Conservation (phyloP, 2,797 vertebrate species). For the Austrolebias charrua region DNA sequence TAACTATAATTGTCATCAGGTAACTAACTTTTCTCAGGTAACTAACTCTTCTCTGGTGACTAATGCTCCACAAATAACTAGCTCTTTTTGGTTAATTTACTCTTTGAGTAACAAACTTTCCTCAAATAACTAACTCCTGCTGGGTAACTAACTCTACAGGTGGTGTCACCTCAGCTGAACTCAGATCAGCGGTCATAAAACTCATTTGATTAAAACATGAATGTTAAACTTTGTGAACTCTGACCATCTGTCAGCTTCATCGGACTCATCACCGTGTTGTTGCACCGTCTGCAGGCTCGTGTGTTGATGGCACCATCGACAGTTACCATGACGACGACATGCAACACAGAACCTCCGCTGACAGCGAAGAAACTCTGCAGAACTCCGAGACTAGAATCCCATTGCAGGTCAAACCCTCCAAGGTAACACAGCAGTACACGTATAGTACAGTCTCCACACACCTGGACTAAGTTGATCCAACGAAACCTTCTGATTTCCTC, state of each 20-base stretch:
- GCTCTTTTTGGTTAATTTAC: neutral
- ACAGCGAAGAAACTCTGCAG: conserved; percentile 93
- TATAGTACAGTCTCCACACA: neutral
- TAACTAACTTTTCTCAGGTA: too few species aligned
- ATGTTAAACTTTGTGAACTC: neutral
- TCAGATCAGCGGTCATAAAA: too few species aligned
- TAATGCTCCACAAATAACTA: too few species aligned
- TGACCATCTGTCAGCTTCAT: neutral
- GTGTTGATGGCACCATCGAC: conserved; percentile 85
- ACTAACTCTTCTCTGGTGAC: too few species aligned
- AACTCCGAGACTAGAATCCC: conserved; percentile 85
- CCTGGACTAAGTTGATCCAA: neutral
- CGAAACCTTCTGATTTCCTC: neutral
- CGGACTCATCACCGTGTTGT: neutral
- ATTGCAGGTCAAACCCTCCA: conserved; percentile 83
- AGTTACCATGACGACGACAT: conserved; percentile 88
- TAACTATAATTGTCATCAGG: too few species aligned
- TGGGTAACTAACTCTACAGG: too few species aligned
- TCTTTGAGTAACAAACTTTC: neutral
- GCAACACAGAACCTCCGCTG: conserved; percentile 82
- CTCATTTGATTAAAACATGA: too few species aligned
- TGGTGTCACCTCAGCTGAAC: too few species aligned
- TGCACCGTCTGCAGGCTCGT: conserved; percentile 79
- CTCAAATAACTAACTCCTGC: too few species aligned
- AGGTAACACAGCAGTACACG: conserved; percentile 53